Base-by-base conservation (phyloP, 2,888 invertebrate genomes). In the Mimas tiliae region DNA sequence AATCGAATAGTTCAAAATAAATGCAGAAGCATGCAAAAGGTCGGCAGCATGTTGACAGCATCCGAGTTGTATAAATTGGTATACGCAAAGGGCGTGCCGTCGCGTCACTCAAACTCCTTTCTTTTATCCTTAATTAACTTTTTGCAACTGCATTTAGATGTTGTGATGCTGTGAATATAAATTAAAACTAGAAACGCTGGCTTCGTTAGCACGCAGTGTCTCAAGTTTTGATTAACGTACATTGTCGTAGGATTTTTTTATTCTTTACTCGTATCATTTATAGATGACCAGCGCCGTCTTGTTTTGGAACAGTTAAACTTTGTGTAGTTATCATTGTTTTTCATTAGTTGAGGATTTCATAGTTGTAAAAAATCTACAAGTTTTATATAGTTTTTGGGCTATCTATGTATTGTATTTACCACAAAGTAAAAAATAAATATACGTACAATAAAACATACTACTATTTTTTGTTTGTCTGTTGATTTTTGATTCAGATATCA, bases 81-180 rank as follows among this genome's bases (percentile, higher is more conserved):
- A 89, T 87, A 83, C 83, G 82, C 79, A 82, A 83, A 80, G 82
- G 90, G 92, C 87, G 89, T 79, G 79, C 70, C 65, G 65, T 65
- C 81, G 84, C 86, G 85, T 90, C 90, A 87, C 83, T 91, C 89
- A 88, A 80, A 80, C 89, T 88, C 86, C 75, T 74, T 72, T 67
- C 67, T 81, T 78, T 84, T 77, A 78, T 76, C 81, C 88, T 88
- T 90, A 88, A 91, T 90, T 91, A 90, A 87, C 89, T 89, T 90
- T 91, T 90, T 84, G 80, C 70, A 73, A 16, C 55, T 48, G 48
- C 48, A n/a, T 64, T 47, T 58, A 58, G n/a, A 33, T 47, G 42
- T 11, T 1, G 1, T 48, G 33, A 48, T 62, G 38, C 48, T 50
- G 38, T 42, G 48, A 55, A 65, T 48, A 58, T 50, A 58, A 50